Base-by-base conservation (phyloP, 2,888 invertebrate species). In the Luperina testacea region DNA sequence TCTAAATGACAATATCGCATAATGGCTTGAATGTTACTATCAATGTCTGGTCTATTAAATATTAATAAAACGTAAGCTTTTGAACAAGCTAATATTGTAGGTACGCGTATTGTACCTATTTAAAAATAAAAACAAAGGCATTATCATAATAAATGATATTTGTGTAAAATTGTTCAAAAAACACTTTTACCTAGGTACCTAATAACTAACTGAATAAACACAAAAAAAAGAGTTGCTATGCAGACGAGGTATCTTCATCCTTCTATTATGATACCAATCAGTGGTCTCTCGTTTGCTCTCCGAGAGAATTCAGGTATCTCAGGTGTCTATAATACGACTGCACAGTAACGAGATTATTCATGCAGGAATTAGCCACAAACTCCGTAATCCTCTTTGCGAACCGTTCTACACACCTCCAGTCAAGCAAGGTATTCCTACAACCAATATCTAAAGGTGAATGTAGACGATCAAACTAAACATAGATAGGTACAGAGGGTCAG, bases 321-420 rank as follows among this genome's bases (percentile, higher is more conserved):
- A 53, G 20, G 20, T 70, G 8, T 70, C 64, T 32, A 53, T 27
- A 53, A 38, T 61, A 67, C 51, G 20, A 38, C 61, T 51, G 53
- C 69, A 84, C 38, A 38, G 53, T 78, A 83, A 78, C 71, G 68
- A 53, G 64, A 84, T 78, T 79, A 84, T 82, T 84, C 81, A 84
- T 80, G 59, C 59, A 72, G 59, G 84, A 80, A 72, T 79, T 80
- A 72, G 61, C 59, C 45, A 20, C 64, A 38, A 79, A 61, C 69
- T 61, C 51, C 24, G 27, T 84, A 84, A 79, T 70, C 84, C 84
- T 65, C 84, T 82, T 82, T 70, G 67, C 38, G 32, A 51, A 70
- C 59, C 32, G 64, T 80, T 64, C 72, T 69, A 78, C 79, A 68
- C 72, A 63, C 24, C 24, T 27, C 67, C 27, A 80, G 51, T 71